phyloP scores from a whole-genome alignment of 1,140 invertebrate genomes.

The Halotydeus destructor region DNA sequence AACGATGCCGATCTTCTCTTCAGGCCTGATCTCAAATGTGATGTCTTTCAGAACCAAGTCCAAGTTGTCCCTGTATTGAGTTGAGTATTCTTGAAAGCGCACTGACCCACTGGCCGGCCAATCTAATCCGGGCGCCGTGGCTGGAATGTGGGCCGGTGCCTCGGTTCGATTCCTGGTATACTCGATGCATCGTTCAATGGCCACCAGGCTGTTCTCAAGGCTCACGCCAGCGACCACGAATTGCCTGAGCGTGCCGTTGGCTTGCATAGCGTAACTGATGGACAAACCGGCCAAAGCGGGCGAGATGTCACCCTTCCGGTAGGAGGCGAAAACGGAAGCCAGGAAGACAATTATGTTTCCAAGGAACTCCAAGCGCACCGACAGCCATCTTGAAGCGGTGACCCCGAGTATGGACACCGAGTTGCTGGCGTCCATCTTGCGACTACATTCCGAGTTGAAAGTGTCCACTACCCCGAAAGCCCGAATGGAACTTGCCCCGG shows the following conservation, averaged over 20 bases:
- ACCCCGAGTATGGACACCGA: constrained; percentile 23
- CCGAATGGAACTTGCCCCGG: constrained; percentile 32
- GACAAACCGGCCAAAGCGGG: constrained; percentile 67
- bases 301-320: constrained; percentile 36
- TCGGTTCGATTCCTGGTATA: constrained; percentile 38
- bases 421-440: constrained; percentile 17
- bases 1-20: constrained; percentile 34
- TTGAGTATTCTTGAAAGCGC: constrained; percentile 20
- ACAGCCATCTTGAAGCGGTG: constrained; percentile 22
- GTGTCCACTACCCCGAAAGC: constrained; percentile 26
- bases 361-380: constrained; percentile 23
- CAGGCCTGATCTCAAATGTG: constrained; percentile 9
- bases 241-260: constrained; percentile 36
- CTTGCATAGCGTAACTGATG: constrained; percentile 66
- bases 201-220: constrained; percentile 40
- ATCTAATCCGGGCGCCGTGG: constrained; percentile 2
- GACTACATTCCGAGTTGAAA: constrained; percentile 2
- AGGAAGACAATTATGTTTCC: constrained; percentile 23
- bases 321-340: constrained; percentile 23
- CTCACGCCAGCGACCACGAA: constrained; percentile 37
- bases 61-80: constrained; percentile 19
- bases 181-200: constrained; percentile 39
- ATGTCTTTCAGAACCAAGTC: constrained; percentile 21
- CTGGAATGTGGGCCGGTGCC: constrained; percentile 15
- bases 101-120: constrained; percentile 22